Evolutionary conservation across 1,140 invertebrate species (phyloP).

Genomic region (Danaus melanippus): DNA sequence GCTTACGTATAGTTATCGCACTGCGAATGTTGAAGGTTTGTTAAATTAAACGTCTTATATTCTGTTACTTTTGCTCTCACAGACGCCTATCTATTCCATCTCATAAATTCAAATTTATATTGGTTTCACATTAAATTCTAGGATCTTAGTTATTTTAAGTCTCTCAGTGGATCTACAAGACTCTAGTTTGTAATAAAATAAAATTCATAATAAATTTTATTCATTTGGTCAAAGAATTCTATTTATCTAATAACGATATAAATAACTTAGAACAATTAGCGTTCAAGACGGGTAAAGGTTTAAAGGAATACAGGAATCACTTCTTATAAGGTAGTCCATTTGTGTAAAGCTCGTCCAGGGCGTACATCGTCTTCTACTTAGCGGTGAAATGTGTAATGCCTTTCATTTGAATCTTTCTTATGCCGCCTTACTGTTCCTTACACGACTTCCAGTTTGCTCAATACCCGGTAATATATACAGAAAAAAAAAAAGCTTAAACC

Average conservation of each 20-base stretch:
- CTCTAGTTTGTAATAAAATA: too few relatives aligned
- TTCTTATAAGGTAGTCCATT: conserved; percentile 59
- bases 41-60: conserved; percentile 63
- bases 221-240: conserved; percentile 6
- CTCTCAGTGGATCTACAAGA: too few relatives aligned
- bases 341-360: conserved; percentile 33
- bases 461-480: conserved; percentile 4
- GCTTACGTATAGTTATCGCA: conserved; percentile 49
- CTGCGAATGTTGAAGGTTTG: conserved; percentile 55
- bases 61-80: conserved; percentile 51
- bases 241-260: conserved; percentile 7
- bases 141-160: too few relatives aligned
- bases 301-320: conserved; percentile 32
- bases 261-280: conserved; percentile 13
- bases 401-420: conserved; percentile 29
- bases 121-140: too few relatives aligned
- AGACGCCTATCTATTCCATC: conserved; percentile 33
- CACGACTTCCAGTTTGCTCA: conserved; percentile 9
- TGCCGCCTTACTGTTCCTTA: conserved; percentile 29
- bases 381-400: conserved; percentile 55
- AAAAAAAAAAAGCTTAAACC: neutral
- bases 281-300: conserved; percentile 30
- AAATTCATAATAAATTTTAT: too few relatives aligned
- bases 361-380: conserved; percentile 63
- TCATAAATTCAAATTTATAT: conserved; percentile 4